phyloP scores from a whole-genome alignment of 2,888 invertebrate genomes.

The Steinernema carpocapsae region DNA sequence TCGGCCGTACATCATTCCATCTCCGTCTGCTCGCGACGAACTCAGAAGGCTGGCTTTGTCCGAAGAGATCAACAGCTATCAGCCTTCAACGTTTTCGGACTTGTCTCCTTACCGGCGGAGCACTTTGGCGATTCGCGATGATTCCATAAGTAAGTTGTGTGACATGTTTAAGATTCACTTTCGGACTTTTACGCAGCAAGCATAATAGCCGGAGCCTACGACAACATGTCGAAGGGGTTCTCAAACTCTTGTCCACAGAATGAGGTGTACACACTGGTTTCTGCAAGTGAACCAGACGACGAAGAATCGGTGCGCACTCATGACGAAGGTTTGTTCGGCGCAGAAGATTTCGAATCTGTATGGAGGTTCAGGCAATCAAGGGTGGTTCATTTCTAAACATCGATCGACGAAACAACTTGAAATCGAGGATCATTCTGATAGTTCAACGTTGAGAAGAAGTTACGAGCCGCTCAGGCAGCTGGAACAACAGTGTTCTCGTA shows the following conservation, averaged over 20 bases:
- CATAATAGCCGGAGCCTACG: slow-evolving; percentile 7
- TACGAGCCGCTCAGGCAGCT: background rate
- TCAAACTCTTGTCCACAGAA: slow-evolving; percentile 4
- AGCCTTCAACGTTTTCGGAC: background rate
- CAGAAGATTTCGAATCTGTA: too few relatives aligned
- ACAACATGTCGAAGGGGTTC: slow-evolving; percentile 2
- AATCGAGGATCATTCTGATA: slow-evolving; percentile 26
- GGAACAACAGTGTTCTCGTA: slow-evolving; percentile 23
- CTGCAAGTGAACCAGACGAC: background rate
- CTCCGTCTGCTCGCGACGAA: slow-evolving; percentile 2
- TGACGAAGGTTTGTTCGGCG: too few relatives aligned
- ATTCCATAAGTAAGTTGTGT: background rate
- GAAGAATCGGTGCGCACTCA: too few relatives aligned
- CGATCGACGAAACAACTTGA: background rate
- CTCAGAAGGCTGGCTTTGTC: background rate
- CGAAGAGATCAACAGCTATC: slow-evolving; percentile 1
- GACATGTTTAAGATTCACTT: background rate
- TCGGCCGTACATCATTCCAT: slow-evolving; percentile 13
- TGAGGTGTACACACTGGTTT: background rate
- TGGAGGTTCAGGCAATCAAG: slow-evolving; percentile 41
- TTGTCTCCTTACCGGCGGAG: background rate
- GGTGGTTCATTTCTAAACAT: slow-evolving; percentile 43
- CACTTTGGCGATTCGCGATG: background rate
- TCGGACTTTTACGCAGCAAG: background rate
- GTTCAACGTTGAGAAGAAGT: too few relatives aligned